Percentiles rank a stretch among this genome's conserved stretches.
These are phyloP conservation scores for Morpho achilles DNA, from an alignment of 2,888 invertebrate genomes.

Conservation along the genomic window DNA sequence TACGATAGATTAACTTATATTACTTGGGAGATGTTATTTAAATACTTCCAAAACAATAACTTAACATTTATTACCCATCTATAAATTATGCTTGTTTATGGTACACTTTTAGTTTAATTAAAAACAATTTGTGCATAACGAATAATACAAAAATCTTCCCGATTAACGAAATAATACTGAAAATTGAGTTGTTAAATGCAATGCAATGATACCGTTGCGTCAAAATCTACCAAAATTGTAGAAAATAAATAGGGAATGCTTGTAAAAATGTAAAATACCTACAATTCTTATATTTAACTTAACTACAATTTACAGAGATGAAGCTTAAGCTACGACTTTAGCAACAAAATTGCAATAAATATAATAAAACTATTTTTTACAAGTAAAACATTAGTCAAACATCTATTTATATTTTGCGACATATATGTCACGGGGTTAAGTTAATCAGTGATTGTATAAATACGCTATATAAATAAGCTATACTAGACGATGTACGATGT, in stretches of 20 bases:
- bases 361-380: constrained; percentile 37
- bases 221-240: constrained; percentile 31
- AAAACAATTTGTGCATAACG: constrained; percentile 2
- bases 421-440: no score
- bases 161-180: constrained; percentile 25
- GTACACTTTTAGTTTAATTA: constrained; percentile 6
- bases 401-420: constrained; percentile 3
- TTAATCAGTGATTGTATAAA: no score
- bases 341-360: constrained; percentile 47
- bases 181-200: constrained; percentile 6
- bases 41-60: neutral
- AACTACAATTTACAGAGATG: constrained; percentile 45
- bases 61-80: neutral
- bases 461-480: no score
- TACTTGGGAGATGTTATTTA: constrained; percentile 4
- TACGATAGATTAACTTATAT: constrained; percentile 17
- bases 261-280: constrained; percentile 31
- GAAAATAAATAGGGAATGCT: constrained; percentile 48
- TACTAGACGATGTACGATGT: no score
- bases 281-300: constrained; percentile 27
- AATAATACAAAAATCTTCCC: constrained; percentile 11
- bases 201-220: constrained; percentile 12
- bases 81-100: neutral
- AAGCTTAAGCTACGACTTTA: constrained; percentile 36
- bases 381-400: constrained; percentile 32